A percentile compares a stretch with the other conserved stretches of the same genome.
Evolutionary conservation across 2,797 vertebrate genomes (phyloP).

Genomic region (Spatula clypeata): DNA sequence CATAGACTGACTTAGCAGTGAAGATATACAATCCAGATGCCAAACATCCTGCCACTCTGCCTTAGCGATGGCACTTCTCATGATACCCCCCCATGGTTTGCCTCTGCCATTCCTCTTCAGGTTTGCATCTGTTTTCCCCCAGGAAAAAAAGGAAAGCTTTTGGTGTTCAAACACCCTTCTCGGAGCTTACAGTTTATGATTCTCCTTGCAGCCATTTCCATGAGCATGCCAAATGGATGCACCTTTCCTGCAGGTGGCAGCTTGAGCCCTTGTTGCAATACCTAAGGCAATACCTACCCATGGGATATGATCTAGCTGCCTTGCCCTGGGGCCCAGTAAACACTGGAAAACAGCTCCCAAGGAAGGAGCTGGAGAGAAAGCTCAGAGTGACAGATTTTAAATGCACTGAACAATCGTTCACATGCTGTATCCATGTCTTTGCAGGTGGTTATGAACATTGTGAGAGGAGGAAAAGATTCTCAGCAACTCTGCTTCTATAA

Average conservation of each 20-base stretch:
- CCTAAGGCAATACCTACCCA: rapidly evolving
- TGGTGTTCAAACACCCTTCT: neutral
- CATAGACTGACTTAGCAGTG: neutral
- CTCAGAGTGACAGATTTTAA: neutral
- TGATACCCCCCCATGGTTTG: rapidly evolving
- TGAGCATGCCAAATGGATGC: rapidly evolving
- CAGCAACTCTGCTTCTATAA: neutral
- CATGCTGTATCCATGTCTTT: neutral
- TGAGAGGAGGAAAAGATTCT: neutral
- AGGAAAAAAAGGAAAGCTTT: rapidly evolving
- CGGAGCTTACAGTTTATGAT: rapidly evolving
- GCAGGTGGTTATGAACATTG: neutral
- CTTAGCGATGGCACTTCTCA: rapidly evolving
- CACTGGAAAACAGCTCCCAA: neutral
- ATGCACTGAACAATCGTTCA: neutral
- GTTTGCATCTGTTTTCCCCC: neutral
- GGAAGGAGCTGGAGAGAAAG: neutral
- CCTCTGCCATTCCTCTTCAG: neutral
- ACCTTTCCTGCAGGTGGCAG: neutral
- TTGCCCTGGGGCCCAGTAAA: neutral
- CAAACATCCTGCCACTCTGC: neutral
- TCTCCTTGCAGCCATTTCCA: neutral
- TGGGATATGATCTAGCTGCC: neutral
- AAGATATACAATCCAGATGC: neutral
- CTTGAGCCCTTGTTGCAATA: neutral